Evolutionary conservation across 2,888 invertebrate genomes (phyloP).

Genomic region (Caenorhabditis becei): DNA sequence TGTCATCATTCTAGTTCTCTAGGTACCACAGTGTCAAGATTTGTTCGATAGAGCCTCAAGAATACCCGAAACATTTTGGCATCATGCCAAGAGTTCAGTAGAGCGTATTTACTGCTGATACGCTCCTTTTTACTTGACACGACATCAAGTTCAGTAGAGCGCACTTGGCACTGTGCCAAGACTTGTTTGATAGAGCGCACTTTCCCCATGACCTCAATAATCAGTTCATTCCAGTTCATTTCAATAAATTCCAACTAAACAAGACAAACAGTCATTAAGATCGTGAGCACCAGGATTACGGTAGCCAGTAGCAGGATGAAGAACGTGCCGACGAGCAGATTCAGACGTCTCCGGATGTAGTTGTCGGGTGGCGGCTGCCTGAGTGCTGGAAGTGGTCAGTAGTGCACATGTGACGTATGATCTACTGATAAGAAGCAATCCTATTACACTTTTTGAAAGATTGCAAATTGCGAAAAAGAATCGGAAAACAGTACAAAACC

Average conservation of each 20-base stretch:
- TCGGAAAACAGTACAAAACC: neutral
- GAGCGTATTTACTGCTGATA: no score
- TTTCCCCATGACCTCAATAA: no score
- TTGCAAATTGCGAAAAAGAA: neutral
- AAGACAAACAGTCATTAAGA: conserved; percentile 37
- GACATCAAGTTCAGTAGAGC: no score
- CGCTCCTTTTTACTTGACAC: no score
- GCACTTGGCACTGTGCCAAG: no score
- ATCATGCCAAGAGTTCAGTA: no score
- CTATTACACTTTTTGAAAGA: conserved; percentile 23
- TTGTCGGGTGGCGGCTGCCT: conserved; percentile 6
- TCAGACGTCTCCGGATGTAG: conserved; percentile 21
- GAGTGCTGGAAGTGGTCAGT: neutral
- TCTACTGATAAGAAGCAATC: conserved; percentile 34
- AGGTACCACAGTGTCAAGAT: no score
- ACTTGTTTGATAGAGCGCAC: no score
- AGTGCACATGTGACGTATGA: neutral
- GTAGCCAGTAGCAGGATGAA: conserved; percentile 38
- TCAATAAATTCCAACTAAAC: conserved; percentile 13
- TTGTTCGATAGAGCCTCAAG: no score
- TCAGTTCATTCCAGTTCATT: no score
- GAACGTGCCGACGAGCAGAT: conserved; percentile 29
- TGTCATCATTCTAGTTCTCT: no score
- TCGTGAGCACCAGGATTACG: conserved; percentile 33
- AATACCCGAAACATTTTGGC: no score